phyloP scores from a whole-genome alignment of 2,113 vertebrate species.

The Corythornis vintsioides region DNA sequence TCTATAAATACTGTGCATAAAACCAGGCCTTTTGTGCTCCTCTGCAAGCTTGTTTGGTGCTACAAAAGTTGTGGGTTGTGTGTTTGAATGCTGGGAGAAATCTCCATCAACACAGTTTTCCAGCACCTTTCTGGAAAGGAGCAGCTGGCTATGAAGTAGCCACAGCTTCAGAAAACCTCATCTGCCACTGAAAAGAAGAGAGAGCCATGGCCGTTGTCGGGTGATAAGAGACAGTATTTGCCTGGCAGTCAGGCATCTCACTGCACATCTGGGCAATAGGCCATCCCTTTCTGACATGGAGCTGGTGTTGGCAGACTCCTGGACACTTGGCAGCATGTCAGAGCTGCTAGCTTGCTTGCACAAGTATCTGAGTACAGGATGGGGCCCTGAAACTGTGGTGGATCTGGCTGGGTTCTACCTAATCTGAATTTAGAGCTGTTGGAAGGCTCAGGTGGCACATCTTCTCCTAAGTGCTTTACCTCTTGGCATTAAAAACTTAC shows the following conservation, averaged over 20 bases:
- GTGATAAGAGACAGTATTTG: neutral
- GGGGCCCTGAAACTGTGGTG: neutral
- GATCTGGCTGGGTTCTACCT: neutral
- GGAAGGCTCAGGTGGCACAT: neutral
- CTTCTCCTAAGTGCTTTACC: neutral
- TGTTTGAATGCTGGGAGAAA: neutral
- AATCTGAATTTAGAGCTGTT: neutral
- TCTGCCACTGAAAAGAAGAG: neutral
- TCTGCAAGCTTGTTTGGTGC: neutral
- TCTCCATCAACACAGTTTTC: neutral
- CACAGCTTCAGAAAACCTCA: neutral
- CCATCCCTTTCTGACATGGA: neutral
- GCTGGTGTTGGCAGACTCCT: neutral
- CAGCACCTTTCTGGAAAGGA: neutral
- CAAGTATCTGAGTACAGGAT: neutral
- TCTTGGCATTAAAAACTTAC: neutral
- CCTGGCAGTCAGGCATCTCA: fast-evolving
- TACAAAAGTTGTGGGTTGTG: neutral
- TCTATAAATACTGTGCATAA: neutral
- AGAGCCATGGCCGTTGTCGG: fast-evolving
- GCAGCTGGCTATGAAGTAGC: neutral
- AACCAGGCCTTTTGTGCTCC: neutral
- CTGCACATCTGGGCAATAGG: neutral
- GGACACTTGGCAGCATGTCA: neutral
- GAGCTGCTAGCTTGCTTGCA: neutral